These are phyloP conservation scores for Adineta ricciae DNA, from an alignment of 2,888 invertebrate genomes.

Conservation along the genomic window DNA sequence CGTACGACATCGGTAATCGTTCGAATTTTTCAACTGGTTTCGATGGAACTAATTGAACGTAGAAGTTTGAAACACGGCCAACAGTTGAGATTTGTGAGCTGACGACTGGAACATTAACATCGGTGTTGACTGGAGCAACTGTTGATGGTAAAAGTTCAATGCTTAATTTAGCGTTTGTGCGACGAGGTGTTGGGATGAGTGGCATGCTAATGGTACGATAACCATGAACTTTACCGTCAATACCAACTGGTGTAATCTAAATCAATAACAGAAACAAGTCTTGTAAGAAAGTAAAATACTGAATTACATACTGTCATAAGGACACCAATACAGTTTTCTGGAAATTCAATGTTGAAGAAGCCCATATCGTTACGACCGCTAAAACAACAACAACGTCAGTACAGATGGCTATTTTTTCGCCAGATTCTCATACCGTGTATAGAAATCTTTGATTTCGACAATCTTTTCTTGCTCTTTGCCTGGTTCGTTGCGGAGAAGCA, in stretches of 20 bases:
- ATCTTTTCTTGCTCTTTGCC: background rate
- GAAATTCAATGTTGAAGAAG: background rate
- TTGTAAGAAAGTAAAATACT: background rate
- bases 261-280: background rate
- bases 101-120: background rate
- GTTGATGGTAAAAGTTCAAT: background rate
- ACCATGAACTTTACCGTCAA: background rate
- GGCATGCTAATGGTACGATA: background rate
- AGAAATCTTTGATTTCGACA: background rate
- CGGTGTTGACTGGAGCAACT: too few relatives aligned
- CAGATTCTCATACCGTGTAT: background rate
- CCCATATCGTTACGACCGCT: background rate
- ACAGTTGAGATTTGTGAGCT: background rate
- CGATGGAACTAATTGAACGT: background rate
- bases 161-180: background rate
- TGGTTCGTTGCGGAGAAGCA: background rate
- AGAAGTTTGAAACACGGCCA: background rate
- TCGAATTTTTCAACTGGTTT: background rate
- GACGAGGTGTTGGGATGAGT: background rate
- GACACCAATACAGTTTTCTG: background rate
- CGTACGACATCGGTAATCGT: background rate
- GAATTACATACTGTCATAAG: background rate
- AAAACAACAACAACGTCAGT: too few relatives aligned
- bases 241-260: background rate
- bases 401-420: too few relatives aligned